phyloP scores from a whole-genome alignment of 2,888 invertebrate species.

The Busseola fusca region DNA sequence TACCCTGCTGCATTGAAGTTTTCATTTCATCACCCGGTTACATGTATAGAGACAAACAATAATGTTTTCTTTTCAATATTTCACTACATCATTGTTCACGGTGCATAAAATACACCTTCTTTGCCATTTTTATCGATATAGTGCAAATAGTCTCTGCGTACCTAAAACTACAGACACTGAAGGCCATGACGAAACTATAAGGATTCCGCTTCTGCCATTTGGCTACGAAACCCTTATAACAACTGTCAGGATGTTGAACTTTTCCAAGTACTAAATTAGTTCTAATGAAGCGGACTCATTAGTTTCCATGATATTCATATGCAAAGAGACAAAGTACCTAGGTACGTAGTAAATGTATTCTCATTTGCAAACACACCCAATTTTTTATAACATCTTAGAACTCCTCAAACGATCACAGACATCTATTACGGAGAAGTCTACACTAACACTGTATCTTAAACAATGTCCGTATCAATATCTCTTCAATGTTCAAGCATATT shows the following conservation, averaged over 20 bases:
- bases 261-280: background rate
- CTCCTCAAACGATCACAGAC: conserved; percentile 4
- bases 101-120: background rate
- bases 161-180: background rate
- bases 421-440: conserved; percentile 19
- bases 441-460: conserved; percentile 14
- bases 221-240: background rate
- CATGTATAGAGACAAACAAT: background rate
- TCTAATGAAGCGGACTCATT: background rate
- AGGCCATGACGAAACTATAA: no score
- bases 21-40: background rate
- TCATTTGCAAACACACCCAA: conserved; percentile 21
- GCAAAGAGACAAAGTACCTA: conserved; percentile 14
- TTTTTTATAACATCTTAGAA: conserved; percentile 20
- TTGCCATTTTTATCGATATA: background rate
- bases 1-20: background rate
- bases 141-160: background rate
- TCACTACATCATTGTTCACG: background rate
- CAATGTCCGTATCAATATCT: conserved; percentile 25
- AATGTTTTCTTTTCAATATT: background rate
- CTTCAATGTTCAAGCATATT: conserved; percentile 19
- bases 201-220: background rate
- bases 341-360: conserved; percentile 2
- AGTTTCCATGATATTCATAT: background rate
- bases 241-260: background rate